These are phyloP conservation scores for Dicaeum eximium DNA, from an alignment of 2,113 vertebrate genomes.

Conservation along the genomic window DNA sequence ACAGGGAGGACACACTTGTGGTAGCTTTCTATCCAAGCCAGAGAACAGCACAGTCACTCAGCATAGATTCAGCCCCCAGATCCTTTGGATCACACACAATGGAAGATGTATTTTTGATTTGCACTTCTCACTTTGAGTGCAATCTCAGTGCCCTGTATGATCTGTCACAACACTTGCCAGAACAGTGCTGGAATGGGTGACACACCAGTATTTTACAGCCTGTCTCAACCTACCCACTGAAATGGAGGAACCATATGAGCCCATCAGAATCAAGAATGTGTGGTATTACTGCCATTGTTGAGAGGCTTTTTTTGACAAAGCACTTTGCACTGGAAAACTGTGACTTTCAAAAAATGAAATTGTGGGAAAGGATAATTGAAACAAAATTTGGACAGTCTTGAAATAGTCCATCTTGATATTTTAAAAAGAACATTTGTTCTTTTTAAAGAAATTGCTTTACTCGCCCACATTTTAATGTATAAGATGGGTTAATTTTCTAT, in stretches of 20 bases:
- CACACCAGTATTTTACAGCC: neutral
- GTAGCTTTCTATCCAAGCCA: neutral
- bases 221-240: neutral
- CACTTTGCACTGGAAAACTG: neutral
- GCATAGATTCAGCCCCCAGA: neutral
- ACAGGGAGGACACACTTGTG: neutral
- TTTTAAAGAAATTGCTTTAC: neutral
- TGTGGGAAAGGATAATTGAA: neutral
- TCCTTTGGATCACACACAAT: neutral
- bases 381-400: neutral
- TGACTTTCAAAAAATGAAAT: neutral
- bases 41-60: neutral
- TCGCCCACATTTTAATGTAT: neutral
- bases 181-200: neutral
- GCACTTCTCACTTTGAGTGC: neutral
- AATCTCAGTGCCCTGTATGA: neutral
- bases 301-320: neutral
- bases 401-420: neutral
- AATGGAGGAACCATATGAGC: neutral
- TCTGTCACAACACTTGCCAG: neutral
- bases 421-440: neutral
- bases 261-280: neutral
- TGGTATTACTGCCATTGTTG: neutral
- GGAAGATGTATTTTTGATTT: neutral
- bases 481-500: neutral